Conservation (phyloP, 2,888 invertebrate genomes). For the Pediacus dermestoides region DNA sequence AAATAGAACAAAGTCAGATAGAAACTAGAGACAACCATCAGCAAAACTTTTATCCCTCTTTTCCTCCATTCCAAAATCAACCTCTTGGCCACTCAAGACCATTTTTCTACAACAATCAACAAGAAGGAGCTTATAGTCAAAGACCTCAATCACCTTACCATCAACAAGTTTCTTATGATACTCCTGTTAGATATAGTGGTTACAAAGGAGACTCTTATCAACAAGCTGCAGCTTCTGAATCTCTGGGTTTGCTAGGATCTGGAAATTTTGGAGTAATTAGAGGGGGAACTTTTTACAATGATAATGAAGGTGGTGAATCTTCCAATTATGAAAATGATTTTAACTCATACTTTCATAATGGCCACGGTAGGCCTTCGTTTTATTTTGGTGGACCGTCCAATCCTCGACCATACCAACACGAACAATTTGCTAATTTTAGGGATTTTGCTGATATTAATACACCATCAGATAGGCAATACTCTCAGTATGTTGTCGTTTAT, state of each 20-base stretch:
- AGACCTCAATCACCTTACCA: slow-evolving; percentile 49
- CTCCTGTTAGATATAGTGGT: slow-evolving; percentile 45
- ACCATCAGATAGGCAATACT: slow-evolving; percentile 76
- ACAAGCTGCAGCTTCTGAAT: slow-evolving; percentile 19
- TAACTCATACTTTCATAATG: slow-evolving; percentile 63
- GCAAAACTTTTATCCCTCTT: slow-evolving; percentile 74
- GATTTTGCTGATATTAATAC: slow-evolving; percentile 89
- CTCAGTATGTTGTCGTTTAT: slow-evolving; percentile 79
- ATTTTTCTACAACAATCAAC: slow-evolving; percentile 53
- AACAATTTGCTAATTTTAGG: slow-evolving; percentile 85
- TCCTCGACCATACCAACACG: slow-evolving; percentile 72
- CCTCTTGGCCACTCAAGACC: slow-evolving; percentile 61
- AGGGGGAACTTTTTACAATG: slow-evolving; percentile 81
- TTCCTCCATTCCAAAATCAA: slow-evolving; percentile 53
- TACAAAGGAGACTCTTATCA: slow-evolving; percentile 34
- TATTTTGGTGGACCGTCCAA: slow-evolving; percentile 49
- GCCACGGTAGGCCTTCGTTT: slow-evolving; percentile 67
- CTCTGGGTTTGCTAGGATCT: slow-evolving; percentile 68
- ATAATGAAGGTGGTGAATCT: slow-evolving; percentile 63
- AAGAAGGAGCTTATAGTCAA: slow-evolving; percentile 61
- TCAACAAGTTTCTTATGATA: slow-evolving; percentile 39
- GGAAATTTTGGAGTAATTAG: slow-evolving; percentile 84
- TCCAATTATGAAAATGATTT: slow-evolving; percentile 53
- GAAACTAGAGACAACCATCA: slow-evolving; percentile 27
- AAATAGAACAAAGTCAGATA: slow-evolving; percentile 16